Base-by-base conservation (phyloP, 2,797 vertebrate genomes). In the Tamandua tetradactyla region DNA sequence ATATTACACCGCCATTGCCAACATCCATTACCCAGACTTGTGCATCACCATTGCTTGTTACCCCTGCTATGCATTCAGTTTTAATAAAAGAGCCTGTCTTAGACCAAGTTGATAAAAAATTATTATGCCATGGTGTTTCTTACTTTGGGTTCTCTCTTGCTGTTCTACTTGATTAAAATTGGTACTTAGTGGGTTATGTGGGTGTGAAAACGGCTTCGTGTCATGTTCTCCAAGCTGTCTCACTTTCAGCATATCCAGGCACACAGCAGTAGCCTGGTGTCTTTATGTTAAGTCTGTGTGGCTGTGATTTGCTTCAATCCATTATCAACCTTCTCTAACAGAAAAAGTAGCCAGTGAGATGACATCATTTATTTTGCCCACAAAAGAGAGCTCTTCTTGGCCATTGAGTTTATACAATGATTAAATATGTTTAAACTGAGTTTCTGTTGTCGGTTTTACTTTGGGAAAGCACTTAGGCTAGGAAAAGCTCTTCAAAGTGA, bases 241-340 rank as follows among this genome's bases (percentile, higher is more conserved):
- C 52, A 69, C 30, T 75, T 79, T 1, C 52, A 12, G 18, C 37
- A 44, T 68, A 47, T 69, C 25, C 69, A 35, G 74, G 96, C 23
- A 95, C 93, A 57, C 10, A 93, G 69, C 94, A 71, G 7, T 14
- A 91, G 71, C 44, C 0, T 1, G 10, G 61, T 87, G 83, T 92
- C 13, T 89, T 97, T 40, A 3, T 49, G 69, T 96, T 85, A 89
- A 80, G 76, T 18, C 64, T 92, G 61, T 12, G 55, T 94, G 37
- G 25, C 75, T 97, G 23, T 96, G 91, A 89, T 92, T 96, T 95
- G n/a, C 80, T 96, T 96, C 49, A 82, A 49, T 80, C 87, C 95
- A 59, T 97, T 92, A 82, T 69, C 61, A 18, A 8, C 47, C 79
- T 82, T 89, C 30, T 62, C 72, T 83, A 78, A 75, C 87, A 93